These are phyloP conservation scores for Pygmarrhopalites habei DNA, from an alignment of 1,140 invertebrate species.

Conservation along the genomic window DNA sequence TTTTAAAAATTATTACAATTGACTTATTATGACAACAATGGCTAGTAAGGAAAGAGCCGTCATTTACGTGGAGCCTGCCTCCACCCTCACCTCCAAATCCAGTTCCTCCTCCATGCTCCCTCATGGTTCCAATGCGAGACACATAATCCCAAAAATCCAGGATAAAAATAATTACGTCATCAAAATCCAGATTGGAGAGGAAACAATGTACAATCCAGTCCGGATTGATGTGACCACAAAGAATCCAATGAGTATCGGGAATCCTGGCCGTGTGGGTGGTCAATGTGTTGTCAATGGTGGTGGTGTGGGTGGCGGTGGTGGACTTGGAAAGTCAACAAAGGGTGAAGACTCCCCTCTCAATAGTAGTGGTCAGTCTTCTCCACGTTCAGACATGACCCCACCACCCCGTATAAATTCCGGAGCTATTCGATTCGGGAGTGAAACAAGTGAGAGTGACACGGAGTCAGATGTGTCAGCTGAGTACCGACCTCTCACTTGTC, in stretches of 20 bases:
- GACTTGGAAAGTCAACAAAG: constrained; percentile 1
- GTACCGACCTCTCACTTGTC: constrained; percentile 16
- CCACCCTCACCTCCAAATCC: constrained; percentile 9
- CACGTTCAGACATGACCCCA: constrained; percentile 36
- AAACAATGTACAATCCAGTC: constrained; percentile 34
- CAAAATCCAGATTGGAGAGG: constrained; percentile 39
- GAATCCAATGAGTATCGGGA: too few relatives aligned
- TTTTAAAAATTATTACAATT: too few relatives aligned
- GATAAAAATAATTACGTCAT: constrained; percentile 37
- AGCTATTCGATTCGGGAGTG: constrained; percentile 34
- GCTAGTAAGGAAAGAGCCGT: constrained; percentile 32
- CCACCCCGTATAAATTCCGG: constrained; percentile 33
- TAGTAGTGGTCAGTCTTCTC: constrained; percentile 37
- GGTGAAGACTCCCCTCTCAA: constrained; percentile 28
- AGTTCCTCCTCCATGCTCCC: neutral
- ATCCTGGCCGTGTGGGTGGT: too few relatives aligned
- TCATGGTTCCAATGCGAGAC: neutral
- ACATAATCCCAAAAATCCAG: neutral
- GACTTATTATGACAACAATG: constrained; percentile 9
- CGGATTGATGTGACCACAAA: constrained; percentile 34
- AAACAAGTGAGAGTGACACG: constrained; percentile 39
- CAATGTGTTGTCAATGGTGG: constrained; percentile 7
- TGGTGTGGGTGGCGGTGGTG: neutral
- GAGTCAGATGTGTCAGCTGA: constrained; percentile 37
- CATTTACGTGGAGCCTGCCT: constrained; percentile 37